A percentile compares a stretch with the other conserved stretches of the same genome.
These are phyloP conservation scores for Gymnocheta viridis DNA, from an alignment of 2,888 invertebrate genomes.

Conservation along the genomic window DNA sequence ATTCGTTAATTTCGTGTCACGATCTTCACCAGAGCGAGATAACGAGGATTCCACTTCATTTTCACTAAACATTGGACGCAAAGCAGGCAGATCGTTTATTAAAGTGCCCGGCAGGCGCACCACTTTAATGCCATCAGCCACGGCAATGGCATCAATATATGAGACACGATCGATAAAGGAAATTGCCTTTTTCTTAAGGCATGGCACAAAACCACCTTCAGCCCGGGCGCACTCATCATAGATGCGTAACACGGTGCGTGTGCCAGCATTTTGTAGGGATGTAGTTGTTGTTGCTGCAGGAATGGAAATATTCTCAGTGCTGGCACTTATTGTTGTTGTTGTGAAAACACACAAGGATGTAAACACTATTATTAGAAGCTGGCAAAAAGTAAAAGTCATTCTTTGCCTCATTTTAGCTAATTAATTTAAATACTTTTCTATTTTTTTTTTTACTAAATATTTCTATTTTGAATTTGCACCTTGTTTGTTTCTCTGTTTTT, in stretches of 20 bases:
- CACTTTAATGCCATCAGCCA: conserved; percentile 87
- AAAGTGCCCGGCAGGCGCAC: conserved; percentile 83
- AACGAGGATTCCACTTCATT: conserved; percentile 86
- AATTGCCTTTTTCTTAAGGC: conserved; percentile 91
- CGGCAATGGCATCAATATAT: conserved; percentile 86
- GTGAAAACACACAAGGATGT: conserved; percentile 44
- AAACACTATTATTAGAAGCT: conserved; percentile 55
- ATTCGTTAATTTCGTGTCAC: conserved; percentile 86
- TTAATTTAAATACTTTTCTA: conserved; percentile 24
- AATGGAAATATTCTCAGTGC: conserved; percentile 76
- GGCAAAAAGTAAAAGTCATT: conserved; percentile 70
- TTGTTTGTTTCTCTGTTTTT: neutral
- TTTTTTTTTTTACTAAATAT: conserved; percentile 2
- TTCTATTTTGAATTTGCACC: conserved; percentile 26
- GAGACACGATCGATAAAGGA: conserved; percentile 89
- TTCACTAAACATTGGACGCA: conserved; percentile 83
- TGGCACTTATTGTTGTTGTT: conserved; percentile 73
- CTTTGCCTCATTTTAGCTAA: conserved; percentile 71
- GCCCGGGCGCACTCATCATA: conserved; percentile 90
- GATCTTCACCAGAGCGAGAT: conserved; percentile 85
- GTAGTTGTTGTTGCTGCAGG: conserved; percentile 56
- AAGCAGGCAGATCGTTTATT: conserved; percentile 72
- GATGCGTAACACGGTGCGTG: conserved; percentile 86
- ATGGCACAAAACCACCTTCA: conserved; percentile 87
- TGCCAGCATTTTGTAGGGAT: conserved; percentile 83